Percentiles rank a stretch among this genome's conserved stretches.
Evolutionary conservation across 1,140 invertebrate genomes (phyloP).

Genomic region (Calliopsis andreniformis): DNA sequence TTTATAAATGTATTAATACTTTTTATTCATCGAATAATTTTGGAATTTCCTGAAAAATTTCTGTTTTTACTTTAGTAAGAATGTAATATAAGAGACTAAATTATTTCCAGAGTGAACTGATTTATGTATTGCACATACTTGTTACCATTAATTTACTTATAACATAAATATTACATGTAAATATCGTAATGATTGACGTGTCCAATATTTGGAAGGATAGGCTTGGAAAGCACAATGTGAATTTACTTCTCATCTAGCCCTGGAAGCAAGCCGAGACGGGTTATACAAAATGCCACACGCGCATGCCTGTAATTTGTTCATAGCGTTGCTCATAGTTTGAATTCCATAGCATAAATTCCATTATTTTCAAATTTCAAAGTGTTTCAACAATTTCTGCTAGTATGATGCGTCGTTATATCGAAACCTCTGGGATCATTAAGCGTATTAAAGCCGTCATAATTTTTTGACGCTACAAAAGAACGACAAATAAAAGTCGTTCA

Average conservation of each 20-base stretch:
- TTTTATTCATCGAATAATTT: too few relatives aligned
- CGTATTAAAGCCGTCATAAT: neutral
- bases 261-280: neutral
- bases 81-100: too few relatives aligned
- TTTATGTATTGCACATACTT: too few relatives aligned
- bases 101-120: too few relatives aligned
- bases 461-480: neutral
- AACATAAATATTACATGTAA: too few relatives aligned
- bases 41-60: too few relatives aligned
- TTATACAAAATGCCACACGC: constrained; percentile 27
- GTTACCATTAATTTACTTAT: too few relatives aligned
- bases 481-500: neutral
- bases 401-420: constrained; percentile 10
- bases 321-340: constrained; percentile 39
- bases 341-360: constrained; percentile 52
- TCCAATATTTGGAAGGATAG: neutral
- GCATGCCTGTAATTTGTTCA: constrained; percentile 45
- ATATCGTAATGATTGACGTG: neutral
- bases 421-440: neutral
- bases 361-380: constrained; percentile 50
- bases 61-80: too few relatives aligned
- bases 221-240: neutral
- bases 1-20: too few relatives aligned
- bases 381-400: constrained; percentile 23
- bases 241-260: neutral